A percentile compares a stretch with the other conserved stretches of the same genome.
phyloP scores from a whole-genome alignment of 1,140 invertebrate genomes.

The Druon quercuslanigerum region DNA sequence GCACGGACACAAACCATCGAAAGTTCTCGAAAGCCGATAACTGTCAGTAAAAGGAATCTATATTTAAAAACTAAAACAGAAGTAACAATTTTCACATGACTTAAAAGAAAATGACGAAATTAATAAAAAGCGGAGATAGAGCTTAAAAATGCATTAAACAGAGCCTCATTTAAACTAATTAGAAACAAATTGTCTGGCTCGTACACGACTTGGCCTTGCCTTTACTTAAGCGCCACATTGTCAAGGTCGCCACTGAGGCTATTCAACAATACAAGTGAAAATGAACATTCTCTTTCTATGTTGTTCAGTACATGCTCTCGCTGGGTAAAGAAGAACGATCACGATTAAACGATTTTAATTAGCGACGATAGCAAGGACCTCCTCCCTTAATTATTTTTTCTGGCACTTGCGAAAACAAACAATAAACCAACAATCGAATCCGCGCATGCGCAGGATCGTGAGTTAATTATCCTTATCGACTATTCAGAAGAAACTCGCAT shows the following conservation, averaged over 20 bases:
- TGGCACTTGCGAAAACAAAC: slow-evolving; percentile 20
- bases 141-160: not conserved
- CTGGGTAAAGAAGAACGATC: slow-evolving; percentile 18
- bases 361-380: not conserved
- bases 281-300: slow-evolving; percentile 34
- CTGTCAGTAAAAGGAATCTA: too few relatives aligned
- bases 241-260: slow-evolving; percentile 36
- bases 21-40: too few relatives aligned
- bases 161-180: not conserved
- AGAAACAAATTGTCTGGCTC: slow-evolving; percentile 26
- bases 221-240: slow-evolving; percentile 36
- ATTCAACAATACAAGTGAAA: slow-evolving; percentile 40
- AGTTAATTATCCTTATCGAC: not conserved
- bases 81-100: too few relatives aligned
- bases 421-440: not conserved
- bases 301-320: not conserved
- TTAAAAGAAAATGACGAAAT: not conserved
- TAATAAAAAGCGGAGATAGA: not conserved
- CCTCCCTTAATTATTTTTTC: slow-evolving; percentile 10
- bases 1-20: too few relatives aligned
- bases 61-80: too few relatives aligned
- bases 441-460: not conserved
- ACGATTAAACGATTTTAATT: slow-evolving; percentile 20
- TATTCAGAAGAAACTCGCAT: not conserved
- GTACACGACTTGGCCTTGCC: slow-evolving; percentile 31